Evolutionary conservation across 1,140 invertebrate genomes (phyloP).

Genomic region (Leucophenga varia): DNA sequence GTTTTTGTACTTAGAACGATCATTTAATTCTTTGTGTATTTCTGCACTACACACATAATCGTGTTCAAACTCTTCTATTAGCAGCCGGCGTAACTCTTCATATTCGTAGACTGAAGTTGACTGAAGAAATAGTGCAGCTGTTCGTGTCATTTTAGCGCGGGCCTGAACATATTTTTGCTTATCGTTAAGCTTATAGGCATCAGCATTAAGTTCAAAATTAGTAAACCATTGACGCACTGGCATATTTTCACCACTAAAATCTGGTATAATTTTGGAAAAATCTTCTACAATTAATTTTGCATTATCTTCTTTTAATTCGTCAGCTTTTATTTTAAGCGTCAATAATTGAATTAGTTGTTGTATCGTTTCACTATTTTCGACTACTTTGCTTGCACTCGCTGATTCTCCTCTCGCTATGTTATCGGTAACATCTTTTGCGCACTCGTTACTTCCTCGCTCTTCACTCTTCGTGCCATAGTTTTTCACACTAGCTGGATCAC

Average conservation of each 20-base stretch:
- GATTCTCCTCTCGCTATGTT: too few relatives aligned
- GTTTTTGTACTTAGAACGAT: neutral
- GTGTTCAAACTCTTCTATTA: neutral
- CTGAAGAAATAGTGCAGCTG: constrained; percentile 1
- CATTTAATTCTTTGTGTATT: neutral
- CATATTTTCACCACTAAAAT: constrained; percentile 3
- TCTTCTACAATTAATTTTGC: constrained; percentile 4
- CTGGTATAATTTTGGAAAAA: constrained; percentile 6
- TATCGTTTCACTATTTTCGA: too few relatives aligned
- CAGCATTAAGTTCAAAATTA: constrained; percentile 2
- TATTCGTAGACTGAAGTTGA: constrained; percentile 2
- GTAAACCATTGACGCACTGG: neutral
- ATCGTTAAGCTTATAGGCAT: constrained; percentile 5
- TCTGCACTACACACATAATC: too few relatives aligned
- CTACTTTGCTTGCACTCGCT: too few relatives aligned
- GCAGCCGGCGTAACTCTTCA: neutral
- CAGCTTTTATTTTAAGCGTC: too few relatives aligned
- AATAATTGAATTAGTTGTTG: too few relatives aligned
- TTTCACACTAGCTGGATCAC: too few relatives aligned
- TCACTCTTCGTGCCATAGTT: too few relatives aligned
- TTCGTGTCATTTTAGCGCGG: constrained; percentile 1
- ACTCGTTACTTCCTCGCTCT: too few relatives aligned
- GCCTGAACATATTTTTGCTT: constrained; percentile 12
- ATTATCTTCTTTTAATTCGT: constrained; percentile 3
- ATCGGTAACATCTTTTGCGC: too few relatives aligned